Percentiles rank a stretch among this genome's conserved stretches.
Evolutionary conservation across 2,797 vertebrate species (phyloP).

Genomic region (Lemur catta): DNA sequence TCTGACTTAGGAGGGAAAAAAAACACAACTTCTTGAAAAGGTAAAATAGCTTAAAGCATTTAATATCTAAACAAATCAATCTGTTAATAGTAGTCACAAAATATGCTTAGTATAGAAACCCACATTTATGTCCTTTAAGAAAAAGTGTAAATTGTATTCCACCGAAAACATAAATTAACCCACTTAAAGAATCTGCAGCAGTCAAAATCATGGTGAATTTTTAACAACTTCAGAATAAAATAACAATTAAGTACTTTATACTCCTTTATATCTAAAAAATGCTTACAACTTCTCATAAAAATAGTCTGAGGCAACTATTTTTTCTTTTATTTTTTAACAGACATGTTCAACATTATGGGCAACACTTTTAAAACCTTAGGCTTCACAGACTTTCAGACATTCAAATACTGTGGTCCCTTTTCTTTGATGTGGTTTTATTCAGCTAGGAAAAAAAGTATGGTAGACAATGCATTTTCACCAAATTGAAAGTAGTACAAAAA

Average conservation of each 20-base stretch:
- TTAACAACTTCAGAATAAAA: conserved; percentile 71
- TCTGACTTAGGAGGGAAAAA: conserved; percentile 23
- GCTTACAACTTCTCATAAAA: conserved; percentile 80
- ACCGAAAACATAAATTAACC: conserved; percentile 81
- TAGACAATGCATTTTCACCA: conserved; percentile 82
- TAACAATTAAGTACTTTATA: conserved; percentile 72
- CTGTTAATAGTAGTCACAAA: conserved; percentile 82
- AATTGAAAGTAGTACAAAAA: conserved; percentile 84
- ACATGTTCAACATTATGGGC: conserved; percentile 72
- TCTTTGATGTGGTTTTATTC: conserved; percentile 70
- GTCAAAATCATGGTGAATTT: conserved; percentile 76
- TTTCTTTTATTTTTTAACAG: conserved; percentile 75
- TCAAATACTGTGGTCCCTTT: conserved; percentile 84
- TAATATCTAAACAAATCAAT: conserved; percentile 79
- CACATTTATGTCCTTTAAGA: conserved; percentile 78
- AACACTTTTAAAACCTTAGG: conserved; percentile 78
- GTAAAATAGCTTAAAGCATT: conserved; percentile 78
- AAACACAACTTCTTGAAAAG: conserved; percentile 75
- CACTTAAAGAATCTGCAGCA: conserved; percentile 71
- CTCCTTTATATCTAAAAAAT: conserved; percentile 72
- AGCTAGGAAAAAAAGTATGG: conserved; percentile 76
- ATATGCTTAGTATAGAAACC: conserved; percentile 82
- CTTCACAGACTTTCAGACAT: conserved; percentile 75
- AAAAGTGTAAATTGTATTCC: conserved; percentile 75
- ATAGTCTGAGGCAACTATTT: conserved; percentile 77